Evolutionary conservation across 2,113 vertebrate species (phyloP).

Genomic region (Nyctereutes procyonoides): DNA sequence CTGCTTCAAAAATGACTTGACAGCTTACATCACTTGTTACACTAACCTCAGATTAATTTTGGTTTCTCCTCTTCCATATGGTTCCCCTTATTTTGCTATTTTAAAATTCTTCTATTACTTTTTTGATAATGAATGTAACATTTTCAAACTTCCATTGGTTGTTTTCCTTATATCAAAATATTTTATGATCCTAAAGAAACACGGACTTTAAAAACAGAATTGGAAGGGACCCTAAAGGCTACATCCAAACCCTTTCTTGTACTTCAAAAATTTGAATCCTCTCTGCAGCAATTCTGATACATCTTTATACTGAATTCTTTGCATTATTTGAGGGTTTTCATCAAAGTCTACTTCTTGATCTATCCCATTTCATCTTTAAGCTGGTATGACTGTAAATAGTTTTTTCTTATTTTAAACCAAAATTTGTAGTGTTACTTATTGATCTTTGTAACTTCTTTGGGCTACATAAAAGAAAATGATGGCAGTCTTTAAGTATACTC

Average conservation of each 20-base stretch:
- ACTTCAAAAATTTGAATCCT: not conserved
- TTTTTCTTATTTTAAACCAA: conserved; percentile 11
- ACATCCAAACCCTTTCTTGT: not conserved
- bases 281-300: not conserved
- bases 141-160: not conserved
- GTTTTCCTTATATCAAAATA: not conserved
- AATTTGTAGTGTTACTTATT: not conserved
- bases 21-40: conserved; percentile 76
- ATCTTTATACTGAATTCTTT: not conserved
- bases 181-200: not conserved
- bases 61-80: not conserved
- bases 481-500: not conserved
- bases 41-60: conserved; percentile 68
- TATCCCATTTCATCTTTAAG: not conserved
- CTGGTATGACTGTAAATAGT: not conserved
- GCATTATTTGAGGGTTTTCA: not conserved
- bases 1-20: conserved; percentile 80
- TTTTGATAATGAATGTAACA: not conserved
- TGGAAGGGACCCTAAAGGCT: not conserved
- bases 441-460: not conserved
- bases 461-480: not conserved
- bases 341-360: not conserved
- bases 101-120: conserved; percentile 13
- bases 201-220: not conserved
- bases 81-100: conserved; percentile 42